Evolutionary conservation across 2,888 invertebrate genomes (phyloP).

Genomic region (Anthoptus insignis): DNA sequence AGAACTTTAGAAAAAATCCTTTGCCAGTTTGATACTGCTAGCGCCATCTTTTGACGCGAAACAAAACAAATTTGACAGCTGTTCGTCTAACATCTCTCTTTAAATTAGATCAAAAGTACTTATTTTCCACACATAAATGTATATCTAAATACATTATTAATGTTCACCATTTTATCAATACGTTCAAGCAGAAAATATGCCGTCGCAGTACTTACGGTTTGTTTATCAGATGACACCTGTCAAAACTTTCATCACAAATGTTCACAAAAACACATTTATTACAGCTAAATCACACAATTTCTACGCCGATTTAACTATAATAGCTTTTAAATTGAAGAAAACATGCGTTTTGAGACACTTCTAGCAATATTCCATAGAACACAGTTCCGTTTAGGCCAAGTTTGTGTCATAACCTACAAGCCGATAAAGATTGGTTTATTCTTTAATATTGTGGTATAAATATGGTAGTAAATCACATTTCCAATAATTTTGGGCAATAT

Average conservation of each 20-base stretch:
- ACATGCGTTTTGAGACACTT: constrained; percentile 60
- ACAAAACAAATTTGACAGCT: constrained; percentile 41
- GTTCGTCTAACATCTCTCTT: neutral
- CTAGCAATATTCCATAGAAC: constrained; percentile 77
- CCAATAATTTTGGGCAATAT: constrained; percentile 5
- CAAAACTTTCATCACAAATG: constrained; percentile 83
- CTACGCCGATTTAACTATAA: constrained; percentile 51
- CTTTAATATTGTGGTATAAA: neutral
- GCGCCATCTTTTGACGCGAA: constrained; percentile 65
- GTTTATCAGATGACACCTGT: constrained; percentile 80
- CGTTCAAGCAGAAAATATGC: neutral
- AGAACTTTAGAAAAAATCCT: neutral
- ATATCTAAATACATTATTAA: neutral
- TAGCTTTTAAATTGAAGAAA: constrained; percentile 55
- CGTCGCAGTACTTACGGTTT: constrained; percentile 59
- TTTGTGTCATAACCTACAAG: constrained; percentile 70
- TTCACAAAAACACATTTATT: constrained; percentile 73
- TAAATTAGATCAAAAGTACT: neutral
- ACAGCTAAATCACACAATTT: constrained; percentile 47
- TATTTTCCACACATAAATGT: neutral
- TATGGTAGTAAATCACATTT: neutral
- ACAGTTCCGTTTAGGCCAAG: constrained; percentile 41
- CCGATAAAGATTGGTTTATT: constrained; percentile 14
- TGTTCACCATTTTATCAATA: neutral
- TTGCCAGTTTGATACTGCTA: constrained; percentile 45